A percentile compares a stretch with the other conserved stretches of the same genome.
Evolutionary conservation across 1,140 invertebrate genomes (phyloP).

Genomic region (Drosophila fuyamai): DNA sequence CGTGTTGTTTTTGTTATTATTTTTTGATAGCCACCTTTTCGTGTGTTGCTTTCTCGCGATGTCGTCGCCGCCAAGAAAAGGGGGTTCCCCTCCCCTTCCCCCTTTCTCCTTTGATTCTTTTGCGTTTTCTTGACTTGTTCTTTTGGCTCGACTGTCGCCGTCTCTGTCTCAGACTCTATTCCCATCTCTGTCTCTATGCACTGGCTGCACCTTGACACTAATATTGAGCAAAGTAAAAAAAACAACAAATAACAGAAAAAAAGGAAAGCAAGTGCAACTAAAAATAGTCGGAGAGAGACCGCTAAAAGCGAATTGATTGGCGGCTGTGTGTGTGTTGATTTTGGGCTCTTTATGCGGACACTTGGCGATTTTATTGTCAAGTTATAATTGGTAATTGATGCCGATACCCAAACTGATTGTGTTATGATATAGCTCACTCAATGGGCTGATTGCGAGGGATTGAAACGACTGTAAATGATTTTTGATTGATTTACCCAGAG

Average conservation of each 20-base stretch:
- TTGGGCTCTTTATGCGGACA: conserved; percentile 32
- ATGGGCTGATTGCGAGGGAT: conserved; percentile 25
- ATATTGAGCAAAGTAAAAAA: conserved; percentile 70
- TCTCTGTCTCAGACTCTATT: conserved; percentile 23
- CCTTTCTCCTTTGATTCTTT: conserved; percentile 25
- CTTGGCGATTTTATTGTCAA: conserved; percentile 59
- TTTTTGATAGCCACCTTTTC: conserved; percentile 67
- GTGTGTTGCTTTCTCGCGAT: conserved; percentile 53
- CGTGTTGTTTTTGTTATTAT: conserved; percentile 44
- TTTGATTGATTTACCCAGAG: conserved; percentile 24
- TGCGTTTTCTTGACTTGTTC: conserved; percentile 47
- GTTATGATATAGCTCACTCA: conserved; percentile 27
- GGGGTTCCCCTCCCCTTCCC: neutral
- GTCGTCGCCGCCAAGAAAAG: conserved; percentile 25
- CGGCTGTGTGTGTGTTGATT: conserved; percentile 14
- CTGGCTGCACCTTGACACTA: conserved; percentile 77
- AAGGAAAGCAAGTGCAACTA: conserved; percentile 70
- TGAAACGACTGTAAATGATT: conserved; percentile 13
- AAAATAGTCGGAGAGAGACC: conserved; percentile 69
- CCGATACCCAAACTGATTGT: conserved; percentile 38
- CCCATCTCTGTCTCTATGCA: conserved; percentile 45
- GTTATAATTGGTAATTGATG: conserved; percentile 52
- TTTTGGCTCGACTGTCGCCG: conserved; percentile 32
- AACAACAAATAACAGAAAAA: conserved; percentile 18
- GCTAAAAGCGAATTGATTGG: conserved; percentile 66